Conservation (phyloP, 2,888 invertebrate species). For the Cremastinae sp. region DNA sequence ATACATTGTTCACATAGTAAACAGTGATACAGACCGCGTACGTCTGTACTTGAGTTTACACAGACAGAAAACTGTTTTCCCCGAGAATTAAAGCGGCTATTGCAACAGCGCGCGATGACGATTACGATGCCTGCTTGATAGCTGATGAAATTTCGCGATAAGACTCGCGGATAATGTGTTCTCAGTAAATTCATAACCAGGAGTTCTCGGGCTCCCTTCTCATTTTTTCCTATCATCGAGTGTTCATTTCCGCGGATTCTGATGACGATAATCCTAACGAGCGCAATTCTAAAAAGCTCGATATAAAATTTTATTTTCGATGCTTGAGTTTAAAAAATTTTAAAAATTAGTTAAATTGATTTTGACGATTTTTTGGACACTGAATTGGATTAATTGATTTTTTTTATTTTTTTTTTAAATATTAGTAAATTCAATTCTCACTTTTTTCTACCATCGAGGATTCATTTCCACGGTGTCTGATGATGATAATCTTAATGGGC, state of each 20-base stretch:
- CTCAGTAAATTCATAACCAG: slow-evolving; percentile 42
- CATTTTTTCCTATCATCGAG: not conserved
- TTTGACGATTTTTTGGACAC: not conserved
- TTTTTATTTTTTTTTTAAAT: no score
- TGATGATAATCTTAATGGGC: no score
- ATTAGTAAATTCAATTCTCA: no score
- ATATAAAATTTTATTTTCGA: no score
- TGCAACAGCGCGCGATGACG: slow-evolving; percentile 43
- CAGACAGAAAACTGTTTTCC: slow-evolving; percentile 53
- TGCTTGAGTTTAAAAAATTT: no score
- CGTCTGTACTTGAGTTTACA: slow-evolving; percentile 36
- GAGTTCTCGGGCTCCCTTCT: not conserved
- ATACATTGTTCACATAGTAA: not conserved
- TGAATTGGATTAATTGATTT: no score
- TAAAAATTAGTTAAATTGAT: no score
- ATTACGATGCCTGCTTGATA: slow-evolving; percentile 46
- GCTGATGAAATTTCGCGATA: slow-evolving; percentile 37
- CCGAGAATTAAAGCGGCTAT: slow-evolving; percentile 51
- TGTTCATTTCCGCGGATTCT: slow-evolving; percentile 24
- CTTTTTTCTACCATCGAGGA: no score
- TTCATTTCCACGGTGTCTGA: no score
- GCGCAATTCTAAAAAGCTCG: no score
- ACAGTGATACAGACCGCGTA: not conserved
- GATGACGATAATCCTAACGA: no score
- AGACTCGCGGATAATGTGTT: slow-evolving; percentile 35